phyloP scores from a whole-genome alignment of 2,113 vertebrate genomes.

The Eleginops maclovinus region DNA sequence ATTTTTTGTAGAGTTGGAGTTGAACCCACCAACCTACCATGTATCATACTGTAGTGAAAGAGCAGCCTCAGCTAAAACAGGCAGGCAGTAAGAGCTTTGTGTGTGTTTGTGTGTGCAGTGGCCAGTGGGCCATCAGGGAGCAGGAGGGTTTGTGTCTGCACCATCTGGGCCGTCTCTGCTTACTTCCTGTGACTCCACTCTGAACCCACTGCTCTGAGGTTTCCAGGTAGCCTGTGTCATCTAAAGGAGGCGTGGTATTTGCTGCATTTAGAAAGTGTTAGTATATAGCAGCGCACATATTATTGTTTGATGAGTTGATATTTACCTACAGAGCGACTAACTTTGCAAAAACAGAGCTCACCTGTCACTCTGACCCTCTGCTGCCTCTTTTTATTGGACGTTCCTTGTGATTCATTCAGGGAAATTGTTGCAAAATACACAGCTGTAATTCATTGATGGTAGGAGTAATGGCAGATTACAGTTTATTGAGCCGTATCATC shows the following conservation, averaged over 20 bases:
- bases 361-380: background rate
- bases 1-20: constrained; percentile 13
- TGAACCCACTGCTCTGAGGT: constrained; percentile 38
- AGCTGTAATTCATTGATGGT: constrained; percentile 21
- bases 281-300: background rate
- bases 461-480: constrained; percentile 33
- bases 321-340: background rate
- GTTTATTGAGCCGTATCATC: constrained; percentile 41
- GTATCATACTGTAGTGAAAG: constrained; percentile 61
- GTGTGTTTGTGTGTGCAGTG: constrained; percentile 24
- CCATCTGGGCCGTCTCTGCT: constrained; percentile 79
- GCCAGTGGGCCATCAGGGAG: constrained; percentile 57
- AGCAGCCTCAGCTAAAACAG: constrained; percentile 66
- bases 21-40: constrained; percentile 41
- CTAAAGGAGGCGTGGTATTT: constrained; percentile 9
- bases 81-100: constrained; percentile 65
- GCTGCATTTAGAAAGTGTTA: background rate
- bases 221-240: constrained; percentile 48
- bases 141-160: constrained; percentile 72
- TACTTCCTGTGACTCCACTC: constrained; percentile 69
- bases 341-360: background rate
- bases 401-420: constrained; percentile 19
- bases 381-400: background rate
- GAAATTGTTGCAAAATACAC: background rate
- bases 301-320: background rate